Conservation (phyloP, 2,113 vertebrate species). For the Crocuta crocuta region DNA sequence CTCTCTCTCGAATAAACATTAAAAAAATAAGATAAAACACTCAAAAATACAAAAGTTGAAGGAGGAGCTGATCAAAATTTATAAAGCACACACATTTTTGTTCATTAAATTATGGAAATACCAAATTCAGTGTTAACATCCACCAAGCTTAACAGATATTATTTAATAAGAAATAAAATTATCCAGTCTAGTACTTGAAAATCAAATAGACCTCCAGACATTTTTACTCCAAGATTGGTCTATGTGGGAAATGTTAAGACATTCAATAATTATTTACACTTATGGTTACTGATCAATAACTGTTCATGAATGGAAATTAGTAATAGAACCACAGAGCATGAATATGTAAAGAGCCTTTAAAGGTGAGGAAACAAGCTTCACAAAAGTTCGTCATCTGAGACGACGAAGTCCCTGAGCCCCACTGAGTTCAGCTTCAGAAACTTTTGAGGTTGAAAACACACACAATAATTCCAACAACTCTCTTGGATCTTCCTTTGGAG, state of each 20-base stretch:
- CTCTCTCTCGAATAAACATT: too few species aligned
- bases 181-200: neutral
- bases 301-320: neutral
- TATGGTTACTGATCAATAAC: neutral
- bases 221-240: neutral
- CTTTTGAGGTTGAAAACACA: neutral
- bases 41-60: neutral
- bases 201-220: neutral
- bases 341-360: neutral
- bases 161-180: conserved; percentile 45
- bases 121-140: neutral
- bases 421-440: neutral
- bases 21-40: too few species aligned
- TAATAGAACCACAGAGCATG: neutral
- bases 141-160: neutral
- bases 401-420: too few species aligned
- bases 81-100: neutral
- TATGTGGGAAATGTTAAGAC: conserved; percentile 1
- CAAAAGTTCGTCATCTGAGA: neutral
- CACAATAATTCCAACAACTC: neutral
- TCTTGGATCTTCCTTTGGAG: neutral
- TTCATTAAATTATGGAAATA: neutral
- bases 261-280: neutral
- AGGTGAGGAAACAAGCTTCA: neutral
- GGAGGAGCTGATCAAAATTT: neutral